Evolutionary conservation across 2,113 vertebrate genomes (phyloP), one percentile per base, ranked within the genome.

Genomic region (Amphilophus citrinellus): DNA sequence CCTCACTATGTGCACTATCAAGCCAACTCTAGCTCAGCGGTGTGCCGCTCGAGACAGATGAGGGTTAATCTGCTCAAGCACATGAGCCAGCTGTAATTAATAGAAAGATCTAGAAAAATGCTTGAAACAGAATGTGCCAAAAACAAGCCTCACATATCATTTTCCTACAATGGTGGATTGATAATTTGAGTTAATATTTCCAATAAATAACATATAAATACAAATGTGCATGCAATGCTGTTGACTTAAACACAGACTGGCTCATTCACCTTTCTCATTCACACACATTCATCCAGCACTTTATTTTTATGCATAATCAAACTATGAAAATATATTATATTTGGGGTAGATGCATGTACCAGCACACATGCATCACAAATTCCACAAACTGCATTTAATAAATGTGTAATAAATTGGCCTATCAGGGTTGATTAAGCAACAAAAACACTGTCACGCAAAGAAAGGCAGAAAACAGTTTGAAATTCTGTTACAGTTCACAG

Each of bases 51-150:
- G 18, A 80, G 80, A 77, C 88, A 90, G 84, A 90, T 37, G 76
- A 92, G 76, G 83, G 84, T 92, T 95, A 92, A 93, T 94, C 92
- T 93, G 84, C 87, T 87, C 87, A 79, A 59, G 66, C 83, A 91
- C 82, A 79, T 88, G 87, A 92, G 84, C 84, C 44, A 27, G 39
- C 75, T 86, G 80, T 89, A 92, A 93, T 80, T 89, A 85, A 93
- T 83, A 83, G 84, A 89, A 84, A 80, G 37, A 87, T 88, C 83
- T 87, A n/a, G 80, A 83, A 84, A 73, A 75, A 87, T 62, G 87
- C 82, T 81, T 77, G 58, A 79, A 91, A 87, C 77, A 42, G 27
- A 42, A 79, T 50, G 60, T 68, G 32, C 76, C 77, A 77, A 87
- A 84, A 66, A 77, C 39, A 68, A 76, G 39, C 61, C 37, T 83